phyloP scores from a whole-genome alignment of 2,888 invertebrate species.

The Apotomis capreana region DNA sequence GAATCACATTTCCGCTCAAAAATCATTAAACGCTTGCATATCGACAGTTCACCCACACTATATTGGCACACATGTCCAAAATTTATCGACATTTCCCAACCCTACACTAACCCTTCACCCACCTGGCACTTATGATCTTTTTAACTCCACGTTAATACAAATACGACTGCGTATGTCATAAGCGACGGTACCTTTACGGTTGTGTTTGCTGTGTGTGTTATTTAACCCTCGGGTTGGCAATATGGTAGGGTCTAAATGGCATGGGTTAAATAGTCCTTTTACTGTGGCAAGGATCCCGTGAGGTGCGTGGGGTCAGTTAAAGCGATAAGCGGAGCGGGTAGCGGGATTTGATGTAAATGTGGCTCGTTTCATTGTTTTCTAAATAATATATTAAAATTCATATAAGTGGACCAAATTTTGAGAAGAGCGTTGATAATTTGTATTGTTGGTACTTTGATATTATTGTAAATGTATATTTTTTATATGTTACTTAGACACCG shows the following conservation, averaged over 20 bases:
- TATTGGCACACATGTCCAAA: constrained; percentile 9
- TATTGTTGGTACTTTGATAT: no score
- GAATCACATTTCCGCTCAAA: neutral
- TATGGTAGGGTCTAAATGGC: constrained; percentile 26
- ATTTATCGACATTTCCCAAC: neutral
- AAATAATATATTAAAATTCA: no score
- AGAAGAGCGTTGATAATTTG: no score
- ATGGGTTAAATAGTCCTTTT: constrained; percentile 28
- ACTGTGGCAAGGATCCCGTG: constrained; percentile 21
- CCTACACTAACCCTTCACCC: neutral
- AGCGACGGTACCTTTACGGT: neutral
- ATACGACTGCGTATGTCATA: neutral
- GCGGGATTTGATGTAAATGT: neutral
- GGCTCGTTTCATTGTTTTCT: no score
- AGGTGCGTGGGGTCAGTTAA: neutral
- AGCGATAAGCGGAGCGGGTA: constrained; percentile 2
- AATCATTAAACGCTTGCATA: neutral
- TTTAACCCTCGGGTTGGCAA: constrained; percentile 20
- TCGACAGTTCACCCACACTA: neutral
- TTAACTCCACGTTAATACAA: neutral
- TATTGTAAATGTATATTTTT: no score
- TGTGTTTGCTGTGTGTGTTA: neutral
- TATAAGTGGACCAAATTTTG: no score
- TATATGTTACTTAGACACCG: no score
- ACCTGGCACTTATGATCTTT: neutral